Evolutionary conservation across 2,113 vertebrate genomes (phyloP), one percentile per base, ranked within the genome.

Genomic region (Chlorodrepanis virens): DNA sequence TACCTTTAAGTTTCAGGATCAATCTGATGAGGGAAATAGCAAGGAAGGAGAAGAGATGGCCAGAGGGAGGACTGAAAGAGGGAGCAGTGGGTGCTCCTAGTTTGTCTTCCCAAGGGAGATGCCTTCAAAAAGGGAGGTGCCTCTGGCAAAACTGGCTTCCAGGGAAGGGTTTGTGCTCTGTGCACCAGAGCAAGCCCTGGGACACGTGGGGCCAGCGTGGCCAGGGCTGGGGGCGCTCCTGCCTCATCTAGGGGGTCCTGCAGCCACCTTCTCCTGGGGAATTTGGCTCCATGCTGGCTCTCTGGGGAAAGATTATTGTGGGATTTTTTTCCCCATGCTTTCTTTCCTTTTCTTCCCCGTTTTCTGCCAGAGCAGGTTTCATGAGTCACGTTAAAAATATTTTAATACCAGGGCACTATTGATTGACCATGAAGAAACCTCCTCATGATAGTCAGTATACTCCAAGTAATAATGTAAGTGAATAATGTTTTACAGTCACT

Each of bases 401-500:
- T 94, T 93, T 88, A 92, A 93, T 93, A 71, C 9, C 21, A 24
- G 68, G 79, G 68, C 72, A 77, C 49, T 82, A 83, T 83, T 94
- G 90, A 92, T 49, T 95, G 93, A 77, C 93, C 88, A 78, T 60
- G 83, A 81, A 90, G 68, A 94, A 95, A 87, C 59, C 79, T 88
- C 40, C 87, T 90, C 1, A 0, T 88, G 90, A 45, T 92, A 91
- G 87, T 84, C 69, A 60, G 64, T 88, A n/a, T 71, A 89, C 83
- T 83, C 68, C 59, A 75, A 92, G 90, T 94, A 82, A 95, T 87
- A 79, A 79, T 72, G 22, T 79, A 94, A 91, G 68, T 93, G 90
- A 95, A 92, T 94, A 90, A 93, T 70, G 49, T 80, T 96, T 94
- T 86, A 70, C 64, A 90, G 88, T 95, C 92, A 78, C 87, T 94